Percentiles rank a stretch among this genome's conserved stretches.
phyloP scores from a whole-genome alignment of 1,140 invertebrate genomes.

The Neotoxoptera formosana region DNA sequence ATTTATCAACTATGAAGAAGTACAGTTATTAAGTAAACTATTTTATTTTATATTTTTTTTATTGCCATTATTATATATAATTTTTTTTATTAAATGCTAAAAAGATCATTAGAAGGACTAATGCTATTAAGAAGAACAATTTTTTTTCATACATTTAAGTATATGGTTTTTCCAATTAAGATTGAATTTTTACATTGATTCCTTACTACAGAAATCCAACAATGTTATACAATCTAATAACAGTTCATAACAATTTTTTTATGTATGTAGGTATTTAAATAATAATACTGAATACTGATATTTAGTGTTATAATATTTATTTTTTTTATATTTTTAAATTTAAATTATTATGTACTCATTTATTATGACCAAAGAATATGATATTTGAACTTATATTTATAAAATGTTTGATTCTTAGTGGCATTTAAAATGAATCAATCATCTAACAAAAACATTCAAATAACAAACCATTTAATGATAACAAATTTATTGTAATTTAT shows the following conservation, averaged over 20 bases:
- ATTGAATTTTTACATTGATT: not conserved
- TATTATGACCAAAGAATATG: constrained; percentile 17
- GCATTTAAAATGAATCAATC: not conserved
- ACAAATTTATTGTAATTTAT: not conserved
- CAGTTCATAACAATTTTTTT: not conserved
- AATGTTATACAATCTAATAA: not conserved
- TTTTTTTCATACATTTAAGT: not conserved
- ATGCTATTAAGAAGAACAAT: not conserved
- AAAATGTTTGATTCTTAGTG: not conserved
- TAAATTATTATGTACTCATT: not conserved
- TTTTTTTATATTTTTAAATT: not conserved
- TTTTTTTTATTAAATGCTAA: not conserved
- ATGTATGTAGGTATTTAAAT: not conserved
- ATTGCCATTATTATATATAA: constrained; percentile 34
- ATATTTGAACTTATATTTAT: not conserved
- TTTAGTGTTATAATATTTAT: not conserved
- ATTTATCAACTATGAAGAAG: not conserved
- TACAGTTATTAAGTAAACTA: not conserved
- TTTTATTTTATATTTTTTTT: not conserved
- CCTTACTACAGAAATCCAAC: not conserved
- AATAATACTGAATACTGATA: too few relatives aligned
- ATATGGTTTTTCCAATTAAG: not conserved
- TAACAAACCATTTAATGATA: not conserved
- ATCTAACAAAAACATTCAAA: not conserved
- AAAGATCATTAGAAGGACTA: not conserved